phyloP scores from a whole-genome alignment of 2,113 vertebrate species.

The Oncorhynchus keta region DNA sequence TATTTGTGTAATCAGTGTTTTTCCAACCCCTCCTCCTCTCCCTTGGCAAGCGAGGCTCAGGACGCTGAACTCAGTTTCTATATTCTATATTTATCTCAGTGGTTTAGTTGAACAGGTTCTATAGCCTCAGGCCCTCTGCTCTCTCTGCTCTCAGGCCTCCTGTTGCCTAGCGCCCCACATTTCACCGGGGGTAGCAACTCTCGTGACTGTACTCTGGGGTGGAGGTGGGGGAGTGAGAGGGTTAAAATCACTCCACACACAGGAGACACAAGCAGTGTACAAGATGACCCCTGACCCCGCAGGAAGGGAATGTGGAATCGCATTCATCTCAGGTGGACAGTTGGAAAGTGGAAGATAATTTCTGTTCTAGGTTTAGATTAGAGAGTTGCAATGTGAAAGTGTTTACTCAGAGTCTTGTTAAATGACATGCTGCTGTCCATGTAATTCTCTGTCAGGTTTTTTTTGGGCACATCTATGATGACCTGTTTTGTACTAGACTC shows the following conservation, averaged over 20 bases:
- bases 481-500: not conserved
- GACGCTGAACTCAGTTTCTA: conserved; percentile 65
- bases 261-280: conserved; percentile 65
- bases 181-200: not conserved
- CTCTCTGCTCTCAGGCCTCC: not conserved
- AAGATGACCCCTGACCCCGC: conserved; percentile 72
- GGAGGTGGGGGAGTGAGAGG: conserved; percentile 43
- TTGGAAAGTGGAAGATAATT: conserved; percentile 57
- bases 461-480: not conserved
- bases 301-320: conserved; percentile 80
- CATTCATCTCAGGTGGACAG: conserved; percentile 75
- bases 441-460: not conserved
- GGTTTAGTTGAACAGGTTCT: conserved; percentile 32
- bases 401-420: too few species aligned
- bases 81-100: conserved; percentile 60
- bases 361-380: conserved; percentile 55
- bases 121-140: conserved; percentile 20
- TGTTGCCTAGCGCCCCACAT: not conserved
- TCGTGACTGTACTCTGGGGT: not conserved
- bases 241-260: conserved; percentile 70
- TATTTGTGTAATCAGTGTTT: not conserved
- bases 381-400: conserved; percentile 13
- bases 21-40: not conserved
- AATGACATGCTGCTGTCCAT: too few species aligned
- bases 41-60: conserved; percentile 50